Evolutionary conservation across 2,888 invertebrate genomes (phyloP).

Genomic region (Prenolepis imparis): DNA sequence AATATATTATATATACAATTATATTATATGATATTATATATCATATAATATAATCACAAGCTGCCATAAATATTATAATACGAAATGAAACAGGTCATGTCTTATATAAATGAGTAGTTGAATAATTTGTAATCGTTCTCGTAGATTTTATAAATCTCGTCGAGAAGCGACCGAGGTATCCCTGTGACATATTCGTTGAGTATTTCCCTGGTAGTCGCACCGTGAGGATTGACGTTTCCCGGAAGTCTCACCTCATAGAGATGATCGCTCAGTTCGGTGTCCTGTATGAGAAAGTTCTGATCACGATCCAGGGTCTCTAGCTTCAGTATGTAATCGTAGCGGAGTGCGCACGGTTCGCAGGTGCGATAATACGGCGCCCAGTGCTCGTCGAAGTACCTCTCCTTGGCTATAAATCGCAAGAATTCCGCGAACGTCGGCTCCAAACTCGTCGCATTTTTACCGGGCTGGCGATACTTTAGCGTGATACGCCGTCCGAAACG

Average conservation of each 20-base stretch:
- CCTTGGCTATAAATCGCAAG: conserved; percentile 85
- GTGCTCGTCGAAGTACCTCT: conserved; percentile 86
- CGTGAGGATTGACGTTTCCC: conserved; percentile 77
- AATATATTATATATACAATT: no score
- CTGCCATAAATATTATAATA: no score
- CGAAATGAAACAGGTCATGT: background rate
- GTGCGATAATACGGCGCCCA: conserved; percentile 86
- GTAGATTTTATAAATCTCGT: conserved; percentile 84
- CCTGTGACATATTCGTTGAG: conserved; percentile 80
- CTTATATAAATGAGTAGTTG: conserved; percentile 80
- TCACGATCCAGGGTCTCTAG: conserved; percentile 86
- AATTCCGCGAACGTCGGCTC: conserved; percentile 86
- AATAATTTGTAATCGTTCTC: conserved; percentile 86
- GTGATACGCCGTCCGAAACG: conserved; percentile 82
- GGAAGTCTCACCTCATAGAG: conserved; percentile 69
- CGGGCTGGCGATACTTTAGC: conserved; percentile 76
- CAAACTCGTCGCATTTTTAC: conserved; percentile 68
- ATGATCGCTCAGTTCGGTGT: conserved; percentile 74
- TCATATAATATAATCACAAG: background rate
- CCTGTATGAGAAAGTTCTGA: conserved; percentile 82
- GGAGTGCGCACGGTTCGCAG: conserved; percentile 87
- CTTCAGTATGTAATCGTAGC: conserved; percentile 87
- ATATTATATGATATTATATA: no score
- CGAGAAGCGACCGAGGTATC: conserved; percentile 77
- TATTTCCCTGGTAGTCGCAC: conserved; percentile 80